phyloP scores from a whole-genome alignment of 2,113 vertebrate species.

The Tamias sibiricus region DNA sequence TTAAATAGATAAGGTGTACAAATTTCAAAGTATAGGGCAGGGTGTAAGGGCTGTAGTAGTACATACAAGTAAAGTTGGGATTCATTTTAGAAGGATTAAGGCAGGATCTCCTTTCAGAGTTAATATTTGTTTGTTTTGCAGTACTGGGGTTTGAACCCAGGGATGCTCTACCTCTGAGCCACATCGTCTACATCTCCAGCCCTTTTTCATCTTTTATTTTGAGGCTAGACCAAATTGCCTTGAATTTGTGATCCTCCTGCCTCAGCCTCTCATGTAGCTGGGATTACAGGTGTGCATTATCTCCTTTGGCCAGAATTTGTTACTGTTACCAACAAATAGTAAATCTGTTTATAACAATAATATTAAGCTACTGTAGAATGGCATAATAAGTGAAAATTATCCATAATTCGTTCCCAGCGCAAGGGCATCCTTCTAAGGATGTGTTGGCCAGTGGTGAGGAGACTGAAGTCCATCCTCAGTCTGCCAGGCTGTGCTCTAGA shows the following conservation, averaged over 20 bases:
- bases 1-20: neutral
- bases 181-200: neutral
- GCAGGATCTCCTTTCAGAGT: constrained; percentile 2
- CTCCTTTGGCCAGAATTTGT: too few species aligned
- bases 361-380: neutral
- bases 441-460: neutral
- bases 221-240: neutral
- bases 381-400: neutral
- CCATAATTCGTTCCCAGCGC: neutral
- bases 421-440: neutral
- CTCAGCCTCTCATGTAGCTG: neutral
- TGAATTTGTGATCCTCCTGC: neutral
- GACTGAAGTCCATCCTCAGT: neutral
- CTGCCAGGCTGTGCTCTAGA: too few species aligned
- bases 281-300: neutral
- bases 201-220: neutral
- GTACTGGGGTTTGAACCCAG: neutral
- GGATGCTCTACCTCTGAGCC: neutral
- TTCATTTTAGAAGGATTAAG: constrained; percentile 8
- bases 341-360: neutral
- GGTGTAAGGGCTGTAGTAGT: neutral
- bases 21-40: neutral
- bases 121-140: neutral
- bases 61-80: neutral
- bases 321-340: neutral